Evolutionary conservation across 1,140 invertebrate species (phyloP).

Genomic region (Drosophila murphyi): DNA sequence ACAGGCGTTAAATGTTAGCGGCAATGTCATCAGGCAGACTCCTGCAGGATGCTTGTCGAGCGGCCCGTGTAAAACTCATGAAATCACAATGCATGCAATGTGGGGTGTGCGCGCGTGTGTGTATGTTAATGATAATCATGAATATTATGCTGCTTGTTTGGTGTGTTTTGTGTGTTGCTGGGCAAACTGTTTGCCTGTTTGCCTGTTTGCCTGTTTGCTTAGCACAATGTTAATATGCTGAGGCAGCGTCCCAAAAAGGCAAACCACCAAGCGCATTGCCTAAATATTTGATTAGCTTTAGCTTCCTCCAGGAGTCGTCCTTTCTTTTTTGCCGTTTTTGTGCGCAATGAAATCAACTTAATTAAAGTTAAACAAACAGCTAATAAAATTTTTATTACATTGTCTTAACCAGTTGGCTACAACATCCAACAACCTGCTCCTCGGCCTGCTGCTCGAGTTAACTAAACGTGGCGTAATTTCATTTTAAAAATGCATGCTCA

Average conservation of each 20-base stretch:
- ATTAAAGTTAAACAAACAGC: slow-evolving; percentile 83
- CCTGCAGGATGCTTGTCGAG: slow-evolving; percentile 39
- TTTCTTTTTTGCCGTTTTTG: slow-evolving; percentile 20
- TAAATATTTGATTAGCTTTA: slow-evolving; percentile 76
- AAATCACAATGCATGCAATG: slow-evolving; percentile 38
- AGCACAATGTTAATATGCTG: slow-evolving; percentile 66
- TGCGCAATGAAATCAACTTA: slow-evolving; percentile 63
- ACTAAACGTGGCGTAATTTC: slow-evolving; percentile 73
- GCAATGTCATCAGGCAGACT: slow-evolving; percentile 39
- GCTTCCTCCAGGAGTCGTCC: slow-evolving; percentile 10
- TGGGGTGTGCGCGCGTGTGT: slow-evolving; percentile 14
- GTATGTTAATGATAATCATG: slow-evolving; percentile 75
- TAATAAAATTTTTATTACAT: slow-evolving; percentile 80
- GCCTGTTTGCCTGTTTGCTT: slow-evolving; percentile 52
- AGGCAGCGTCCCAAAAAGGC: slow-evolving; percentile 25
- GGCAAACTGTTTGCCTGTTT: slow-evolving; percentile 50
- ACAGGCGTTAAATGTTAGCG: slow-evolving; percentile 62
- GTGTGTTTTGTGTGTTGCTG: slow-evolving; percentile 19
- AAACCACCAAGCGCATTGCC: slow-evolving; percentile 24
- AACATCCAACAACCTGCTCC: background rate
- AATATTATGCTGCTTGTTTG: slow-evolving; percentile 71
- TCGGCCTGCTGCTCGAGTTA: slow-evolving; percentile 20
- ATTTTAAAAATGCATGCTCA: slow-evolving; percentile 74
- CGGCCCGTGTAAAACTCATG: slow-evolving; percentile 37
- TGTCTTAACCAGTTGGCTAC: slow-evolving; percentile 41